Percentiles rank a stretch among this genome's conserved stretches.
phyloP scores from a whole-genome alignment of 2,113 vertebrate species.

The Engraulis encrasicolus region DNA sequence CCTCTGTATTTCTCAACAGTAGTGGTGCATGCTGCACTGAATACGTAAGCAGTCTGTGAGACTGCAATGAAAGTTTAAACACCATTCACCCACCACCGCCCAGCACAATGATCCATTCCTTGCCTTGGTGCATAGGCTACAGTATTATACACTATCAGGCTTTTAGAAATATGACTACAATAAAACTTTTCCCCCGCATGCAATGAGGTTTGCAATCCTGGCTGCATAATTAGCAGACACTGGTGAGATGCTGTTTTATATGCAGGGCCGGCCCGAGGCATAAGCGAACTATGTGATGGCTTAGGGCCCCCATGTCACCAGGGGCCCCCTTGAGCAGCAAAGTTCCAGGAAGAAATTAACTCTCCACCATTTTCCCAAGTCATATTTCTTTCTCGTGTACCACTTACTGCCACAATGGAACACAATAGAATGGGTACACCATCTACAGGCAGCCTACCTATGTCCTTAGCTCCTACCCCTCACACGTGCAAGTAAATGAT shows the following conservation, averaged over 20 bases:
- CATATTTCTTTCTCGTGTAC: too few species aligned
- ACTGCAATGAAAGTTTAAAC: conserved; percentile 40
- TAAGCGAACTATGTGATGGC: too few species aligned
- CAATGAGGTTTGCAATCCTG: conserved; percentile 57
- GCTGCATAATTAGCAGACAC: conserved; percentile 51
- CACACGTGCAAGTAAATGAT: too few species aligned
- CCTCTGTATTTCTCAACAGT: conserved; percentile 16
- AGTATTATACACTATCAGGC: conserved; percentile 42
- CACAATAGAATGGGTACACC: too few species aligned
- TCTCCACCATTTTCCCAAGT: too few species aligned
- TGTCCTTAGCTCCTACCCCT: too few species aligned
- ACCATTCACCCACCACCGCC: conserved; percentile 40
- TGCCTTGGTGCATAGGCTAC: conserved; percentile 40
- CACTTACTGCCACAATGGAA: too few species aligned
- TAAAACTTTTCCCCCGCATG: conserved; percentile 46
- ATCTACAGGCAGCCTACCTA: too few species aligned
- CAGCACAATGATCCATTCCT: conserved; percentile 41
- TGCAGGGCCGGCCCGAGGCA: too few species aligned
- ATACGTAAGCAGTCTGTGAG: background rate
- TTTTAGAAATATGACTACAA: conserved; percentile 38
- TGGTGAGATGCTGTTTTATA: conserved; percentile 48
- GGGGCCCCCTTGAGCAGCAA: too few species aligned
- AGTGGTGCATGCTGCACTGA: conserved; percentile 3
- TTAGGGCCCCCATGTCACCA: too few species aligned
- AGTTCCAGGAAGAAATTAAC: too few species aligned